Base-by-base conservation (phyloP, 2,797 vertebrate species). In the Oreochromis mossambicus region DNA sequence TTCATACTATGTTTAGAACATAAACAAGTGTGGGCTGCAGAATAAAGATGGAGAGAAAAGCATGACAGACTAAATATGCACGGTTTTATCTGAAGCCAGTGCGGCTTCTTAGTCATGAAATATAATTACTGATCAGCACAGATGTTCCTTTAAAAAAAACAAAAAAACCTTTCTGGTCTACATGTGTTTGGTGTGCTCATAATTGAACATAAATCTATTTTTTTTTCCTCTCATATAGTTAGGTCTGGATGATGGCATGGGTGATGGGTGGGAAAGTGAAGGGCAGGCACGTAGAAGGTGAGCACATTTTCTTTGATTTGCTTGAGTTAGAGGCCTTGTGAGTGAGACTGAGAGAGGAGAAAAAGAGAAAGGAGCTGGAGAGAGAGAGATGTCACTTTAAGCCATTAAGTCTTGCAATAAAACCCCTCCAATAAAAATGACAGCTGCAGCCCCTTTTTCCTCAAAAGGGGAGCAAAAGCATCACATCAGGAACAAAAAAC, bases 371-470 rank as follows among this genome's bases (percentile, higher is more conserved):
- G 79, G 58, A 83, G 38, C 58, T n/a, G 11, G 21, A 70, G 21
- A 29, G 78, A 83, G 85, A 82, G 92, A 88, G 90, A 93, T 93
- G 93, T 95, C 91, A 94, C 95, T 96, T 96, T 95, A 96, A 96
- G 94, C 92, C 94, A 94, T 96, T 95, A 96, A 95, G 94, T 94
- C 96, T 94, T 70, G 80, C 93, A 91, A 94, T 96, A 97, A 97
- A 96, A 92, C 93, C 91, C 88, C 90, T 88, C 93, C 93, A 96
- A 96, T 96, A 97, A 96, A 97, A 96, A 96, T 95, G 96, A 96
- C 96, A 97, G 95, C 96, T 96, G 96, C 92, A 89, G 95, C 77
- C 94, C 87, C 84, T 86, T 92, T 89, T 89, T 89, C 92, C 93
- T 94, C 94, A 95, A 96, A 96, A 95, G 94, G 95, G 84, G 88